A percentile compares a stretch with the other conserved stretches of the same genome.
Conservation (phyloP, 2,797 vertebrate genomes). For the Prunella strophiata region DNA sequence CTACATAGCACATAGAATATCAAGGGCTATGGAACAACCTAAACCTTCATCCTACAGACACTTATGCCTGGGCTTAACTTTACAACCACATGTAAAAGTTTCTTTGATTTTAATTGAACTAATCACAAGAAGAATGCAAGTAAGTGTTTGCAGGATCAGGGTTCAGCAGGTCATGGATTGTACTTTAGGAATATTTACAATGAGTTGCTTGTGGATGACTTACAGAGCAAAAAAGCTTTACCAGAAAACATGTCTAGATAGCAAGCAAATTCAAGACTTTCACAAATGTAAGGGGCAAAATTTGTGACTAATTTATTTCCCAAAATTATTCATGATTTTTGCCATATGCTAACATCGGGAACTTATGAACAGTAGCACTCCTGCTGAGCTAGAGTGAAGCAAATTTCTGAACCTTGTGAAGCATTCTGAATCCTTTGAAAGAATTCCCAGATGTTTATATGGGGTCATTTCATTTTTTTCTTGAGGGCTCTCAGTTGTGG, state of each 20-base stretch:
- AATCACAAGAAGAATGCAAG: slow-evolving; percentile 34
- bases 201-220: background rate
- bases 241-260: background rate
- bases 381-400: slow-evolving; percentile 1
- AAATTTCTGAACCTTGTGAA: slow-evolving; percentile 26
- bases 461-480: background rate
- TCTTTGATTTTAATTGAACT: slow-evolving; percentile 39
- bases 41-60: background rate
- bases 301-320: background rate
- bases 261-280: background rate
- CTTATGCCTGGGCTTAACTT: slow-evolving; percentile 29
- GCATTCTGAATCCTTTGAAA: slow-evolving; percentile 11
- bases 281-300: background rate
- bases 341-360: background rate
- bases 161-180: slow-evolving; percentile 16
- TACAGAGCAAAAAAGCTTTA: slow-evolving; percentile 17
- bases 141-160: slow-evolving; percentile 24
- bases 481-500: background rate
- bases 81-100: slow-evolving; percentile 11
- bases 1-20: background rate
- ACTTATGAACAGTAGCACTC: slow-evolving; percentile 6
- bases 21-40: slow-evolving; percentile 5
- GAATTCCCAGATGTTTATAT: background rate
- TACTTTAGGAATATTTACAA: slow-evolving; percentile 26
- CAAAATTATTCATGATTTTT: slow-evolving; percentile 1